Percentiles rank a stretch among this genome's conserved stretches.
phyloP scores from a whole-genome alignment of 2,797 vertebrate species.

The Chelidonichthys spinosus region DNA sequence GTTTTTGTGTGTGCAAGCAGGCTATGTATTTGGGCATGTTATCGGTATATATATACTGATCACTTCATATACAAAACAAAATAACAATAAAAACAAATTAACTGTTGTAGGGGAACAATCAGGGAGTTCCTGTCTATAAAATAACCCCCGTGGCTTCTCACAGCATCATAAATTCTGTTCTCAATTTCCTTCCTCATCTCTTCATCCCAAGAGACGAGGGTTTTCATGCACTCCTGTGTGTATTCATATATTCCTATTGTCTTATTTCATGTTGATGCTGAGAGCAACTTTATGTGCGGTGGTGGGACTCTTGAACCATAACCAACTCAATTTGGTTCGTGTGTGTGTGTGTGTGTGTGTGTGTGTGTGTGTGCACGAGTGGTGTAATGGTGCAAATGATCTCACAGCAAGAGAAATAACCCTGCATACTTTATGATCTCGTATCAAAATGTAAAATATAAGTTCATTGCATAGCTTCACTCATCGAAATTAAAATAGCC shows the following conservation, averaged over 20 bases:
- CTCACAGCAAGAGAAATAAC: too few relatives aligned
- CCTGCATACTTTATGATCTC: too few relatives aligned
- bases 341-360: constrained; percentile 19
- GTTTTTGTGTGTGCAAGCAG: neutral
- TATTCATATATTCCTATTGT: constrained; percentile 65
- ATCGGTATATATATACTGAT: neutral
- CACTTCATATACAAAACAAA: constrained; percentile 1
- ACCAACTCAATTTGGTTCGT: constrained; percentile 73
- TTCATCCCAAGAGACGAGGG: constrained; percentile 47
- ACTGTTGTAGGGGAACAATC: constrained; percentile 21
- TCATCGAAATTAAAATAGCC: too few relatives aligned
- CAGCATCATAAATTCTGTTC: constrained; percentile 54
- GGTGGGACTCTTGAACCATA: constrained; percentile 76
- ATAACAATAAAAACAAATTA: too few relatives aligned
- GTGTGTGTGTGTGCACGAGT: neutral
- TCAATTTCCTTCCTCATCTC: constrained; percentile 52
- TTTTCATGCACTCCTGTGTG: constrained; percentile 33
- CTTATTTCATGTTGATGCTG: constrained; percentile 56
- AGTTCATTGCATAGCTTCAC: too few relatives aligned
- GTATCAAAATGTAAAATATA: too few relatives aligned
- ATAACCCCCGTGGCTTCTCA: constrained; percentile 43
- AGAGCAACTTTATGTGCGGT: constrained; percentile 63
- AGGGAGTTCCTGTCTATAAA: constrained; percentile 35
- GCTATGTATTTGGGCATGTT: constrained; percentile 1
- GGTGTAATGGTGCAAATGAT: too few relatives aligned